Evolutionary conservation across 2,797 vertebrate genomes (phyloP).

Genomic region (Paguma larvata): DNA sequence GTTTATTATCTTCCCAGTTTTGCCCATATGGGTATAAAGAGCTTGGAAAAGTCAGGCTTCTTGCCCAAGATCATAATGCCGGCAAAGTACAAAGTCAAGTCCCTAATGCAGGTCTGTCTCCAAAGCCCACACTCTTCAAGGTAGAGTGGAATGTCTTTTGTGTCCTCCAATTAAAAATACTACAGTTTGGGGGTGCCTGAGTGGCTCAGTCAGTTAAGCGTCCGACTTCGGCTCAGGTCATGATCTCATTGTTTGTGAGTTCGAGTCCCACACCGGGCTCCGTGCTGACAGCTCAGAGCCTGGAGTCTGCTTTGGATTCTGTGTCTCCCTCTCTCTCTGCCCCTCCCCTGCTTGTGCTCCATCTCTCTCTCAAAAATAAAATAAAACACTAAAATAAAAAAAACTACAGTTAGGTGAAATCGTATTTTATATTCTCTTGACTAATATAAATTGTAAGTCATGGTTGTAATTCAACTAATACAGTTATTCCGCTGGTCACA

Average conservation of each 20-base stretch:
- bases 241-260: too few relatives aligned
- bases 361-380: too few relatives aligned
- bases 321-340: too few relatives aligned
- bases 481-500: background rate
- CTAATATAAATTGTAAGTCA: background rate
- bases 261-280: too few relatives aligned
- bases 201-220: too few relatives aligned
- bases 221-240: too few relatives aligned
- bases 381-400: too few relatives aligned
- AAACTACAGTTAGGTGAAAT: background rate
- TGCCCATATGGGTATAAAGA: background rate
- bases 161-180: background rate
- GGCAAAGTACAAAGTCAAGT: background rate
- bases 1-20: background rate
- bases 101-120: background rate
- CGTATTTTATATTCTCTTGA: background rate
- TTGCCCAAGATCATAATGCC: background rate
- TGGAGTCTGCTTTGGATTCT: too few relatives aligned
- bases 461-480: background rate
- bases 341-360: too few relatives aligned
- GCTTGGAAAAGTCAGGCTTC: background rate
- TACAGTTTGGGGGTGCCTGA: background rate
- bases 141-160: background rate
- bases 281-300: too few relatives aligned
- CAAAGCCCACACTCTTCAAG: background rate